A percentile compares a stretch with the other conserved stretches of the same genome.
Evolutionary conservation across 2,888 invertebrate genomes (phyloP).

Genomic region (Ectropis crepuscularia): DNA sequence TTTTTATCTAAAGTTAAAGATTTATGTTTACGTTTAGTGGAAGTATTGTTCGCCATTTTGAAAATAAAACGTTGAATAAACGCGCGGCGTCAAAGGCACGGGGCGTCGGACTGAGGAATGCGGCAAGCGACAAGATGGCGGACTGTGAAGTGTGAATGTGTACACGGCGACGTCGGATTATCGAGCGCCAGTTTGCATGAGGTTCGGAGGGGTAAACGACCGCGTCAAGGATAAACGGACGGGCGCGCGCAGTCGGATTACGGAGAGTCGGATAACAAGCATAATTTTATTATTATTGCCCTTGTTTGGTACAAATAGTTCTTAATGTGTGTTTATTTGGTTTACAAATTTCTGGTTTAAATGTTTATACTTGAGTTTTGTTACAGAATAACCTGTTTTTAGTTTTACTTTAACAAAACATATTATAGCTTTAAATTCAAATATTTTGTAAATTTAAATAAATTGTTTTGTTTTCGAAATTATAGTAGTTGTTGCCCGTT

Average conservation of each 20-base stretch:
- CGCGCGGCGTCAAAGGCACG: neutral
- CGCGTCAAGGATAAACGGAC: neutral
- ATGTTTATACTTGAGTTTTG: too few relatives aligned
- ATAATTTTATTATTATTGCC: too few relatives aligned
- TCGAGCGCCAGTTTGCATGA: slow-evolving; percentile 2
- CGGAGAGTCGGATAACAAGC: neutral
- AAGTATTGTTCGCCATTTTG: slow-evolving; percentile 8
- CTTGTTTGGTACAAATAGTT: neutral
- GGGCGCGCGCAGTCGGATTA: neutral
- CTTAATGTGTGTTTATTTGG: too few relatives aligned
- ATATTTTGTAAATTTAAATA: too few relatives aligned
- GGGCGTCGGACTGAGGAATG: neutral
- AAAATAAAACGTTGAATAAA: neutral
- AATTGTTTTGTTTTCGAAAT: too few relatives aligned
- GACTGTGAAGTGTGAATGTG: neutral
- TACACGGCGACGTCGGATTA: neutral
- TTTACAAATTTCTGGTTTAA: too few relatives aligned
- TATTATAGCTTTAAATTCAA: too few relatives aligned
- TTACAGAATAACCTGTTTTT: too few relatives aligned
- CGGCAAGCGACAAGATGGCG: slow-evolving; percentile 4
- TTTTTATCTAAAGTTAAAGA: slow-evolving; percentile 7
- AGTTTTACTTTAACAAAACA: too few relatives aligned
- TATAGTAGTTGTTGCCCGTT: too few relatives aligned
- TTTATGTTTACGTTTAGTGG: slow-evolving; percentile 9
- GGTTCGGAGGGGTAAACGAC: neutral